A percentile compares a stretch with the other conserved stretches of the same genome.
Conservation (phyloP, 92 coral and sea anemone genomes). For the Phymanthus crucifer region DNA sequence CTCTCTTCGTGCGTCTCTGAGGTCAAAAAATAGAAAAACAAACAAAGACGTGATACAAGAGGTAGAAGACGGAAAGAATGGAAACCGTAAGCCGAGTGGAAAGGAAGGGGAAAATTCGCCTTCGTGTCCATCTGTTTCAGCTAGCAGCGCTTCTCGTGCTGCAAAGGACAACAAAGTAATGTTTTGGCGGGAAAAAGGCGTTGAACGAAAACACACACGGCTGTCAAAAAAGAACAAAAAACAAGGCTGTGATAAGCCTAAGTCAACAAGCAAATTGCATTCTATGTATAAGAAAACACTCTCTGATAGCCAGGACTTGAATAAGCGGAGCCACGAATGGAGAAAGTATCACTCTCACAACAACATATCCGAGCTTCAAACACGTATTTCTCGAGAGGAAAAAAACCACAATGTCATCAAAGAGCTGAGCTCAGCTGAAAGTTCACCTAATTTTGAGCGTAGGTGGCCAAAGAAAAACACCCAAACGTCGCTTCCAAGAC, state of each 20-base stretch:
- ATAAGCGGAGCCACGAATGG: conserved; percentile 43
- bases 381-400: conserved; percentile 10
- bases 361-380: conserved; percentile 37
- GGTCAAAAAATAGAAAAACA: conserved; percentile 30
- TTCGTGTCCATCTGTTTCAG: not conserved
- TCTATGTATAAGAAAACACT: conserved; percentile 61
- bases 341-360: conserved; percentile 46
- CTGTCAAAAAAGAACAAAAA: conserved; percentile 34
- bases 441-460: conserved; percentile 32
- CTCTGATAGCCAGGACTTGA: conserved; percentile 34
- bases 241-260: conserved; percentile 26
- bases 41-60: not conserved
- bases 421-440: conserved; percentile 24
- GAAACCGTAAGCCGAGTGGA: conserved; percentile 1
- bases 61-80: not conserved
- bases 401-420: conserved; percentile 24
- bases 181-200: conserved; percentile 51
- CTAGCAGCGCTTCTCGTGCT: conserved; percentile 19
- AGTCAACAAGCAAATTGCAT: conserved; percentile 47
- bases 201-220: conserved; percentile 34
- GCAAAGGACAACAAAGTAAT: conserved; percentile 19
- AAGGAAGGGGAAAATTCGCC: not conserved
- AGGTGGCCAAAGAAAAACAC: conserved; percentile 47
- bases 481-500: conserved; percentile 46
- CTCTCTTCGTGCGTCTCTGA: conserved; percentile 45